Evolutionary conservation across 2,113 vertebrate genomes (phyloP).

Genomic region (Vireo altiloquus): DNA sequence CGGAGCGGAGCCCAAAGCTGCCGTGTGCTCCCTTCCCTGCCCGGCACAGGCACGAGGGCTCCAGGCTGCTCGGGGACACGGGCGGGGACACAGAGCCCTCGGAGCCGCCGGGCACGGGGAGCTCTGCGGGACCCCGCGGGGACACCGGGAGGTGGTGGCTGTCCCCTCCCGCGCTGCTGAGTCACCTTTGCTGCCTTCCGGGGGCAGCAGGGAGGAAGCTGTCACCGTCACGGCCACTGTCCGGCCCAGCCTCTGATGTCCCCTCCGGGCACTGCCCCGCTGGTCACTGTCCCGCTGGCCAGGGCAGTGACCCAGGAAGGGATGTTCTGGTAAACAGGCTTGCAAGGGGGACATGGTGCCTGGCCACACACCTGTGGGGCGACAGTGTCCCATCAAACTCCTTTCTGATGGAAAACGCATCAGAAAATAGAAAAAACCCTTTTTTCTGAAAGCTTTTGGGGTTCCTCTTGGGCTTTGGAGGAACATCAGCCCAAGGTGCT

Average conservation of each 20-base stretch:
- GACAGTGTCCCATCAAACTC: no score
- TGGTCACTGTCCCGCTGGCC: background rate
- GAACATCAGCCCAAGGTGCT: background rate
- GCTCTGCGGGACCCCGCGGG: background rate
- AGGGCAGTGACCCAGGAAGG: background rate
- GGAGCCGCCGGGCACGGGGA: fast-evolving
- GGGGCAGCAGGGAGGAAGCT: fast-evolving
- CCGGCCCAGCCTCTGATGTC: background rate
- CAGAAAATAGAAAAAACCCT: background rate
- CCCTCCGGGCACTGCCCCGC: fast-evolving
- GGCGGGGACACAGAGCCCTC: fast-evolving
- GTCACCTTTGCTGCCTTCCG: background rate
- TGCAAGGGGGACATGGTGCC: fast-evolving
- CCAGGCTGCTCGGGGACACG: fast-evolving
- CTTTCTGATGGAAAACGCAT: background rate
- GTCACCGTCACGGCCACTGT: background rate
- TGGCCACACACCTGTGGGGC: background rate
- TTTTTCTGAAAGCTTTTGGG: background rate
- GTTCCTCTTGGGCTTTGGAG: background rate
- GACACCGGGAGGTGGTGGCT: fast-evolving
- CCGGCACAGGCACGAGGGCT: background rate
- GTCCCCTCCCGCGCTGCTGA: fast-evolving
- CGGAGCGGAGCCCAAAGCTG: background rate
- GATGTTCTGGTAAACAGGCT: background rate
- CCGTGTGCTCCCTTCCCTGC: background rate